Conservation (phyloP, 2,113 vertebrate species). For the Pteropus alecto region DNA sequence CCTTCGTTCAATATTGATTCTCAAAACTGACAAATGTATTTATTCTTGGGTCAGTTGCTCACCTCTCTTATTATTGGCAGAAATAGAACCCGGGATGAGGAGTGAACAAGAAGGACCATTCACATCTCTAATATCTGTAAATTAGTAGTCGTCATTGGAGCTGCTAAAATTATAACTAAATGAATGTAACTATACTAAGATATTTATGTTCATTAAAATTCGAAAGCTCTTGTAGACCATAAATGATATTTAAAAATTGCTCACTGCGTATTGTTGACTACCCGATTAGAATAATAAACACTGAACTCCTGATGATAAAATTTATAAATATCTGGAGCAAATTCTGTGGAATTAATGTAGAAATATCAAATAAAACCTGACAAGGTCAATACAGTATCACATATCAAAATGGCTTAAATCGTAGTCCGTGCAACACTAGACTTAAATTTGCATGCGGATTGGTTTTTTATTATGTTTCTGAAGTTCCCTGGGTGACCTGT, state of each 20-base stretch:
- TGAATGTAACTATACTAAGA: neutral
- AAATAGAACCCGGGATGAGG: neutral
- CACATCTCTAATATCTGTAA: neutral
- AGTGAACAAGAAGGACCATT: neutral
- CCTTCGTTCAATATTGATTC: neutral
- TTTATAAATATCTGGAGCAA: constrained; percentile 54
- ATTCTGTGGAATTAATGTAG: constrained; percentile 42
- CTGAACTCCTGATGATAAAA: neutral
- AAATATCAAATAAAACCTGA: constrained; percentile 66
- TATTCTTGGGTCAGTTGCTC: neutral
- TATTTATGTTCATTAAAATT: constrained; percentile 32
- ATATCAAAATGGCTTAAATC: constrained; percentile 67
- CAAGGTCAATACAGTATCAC: constrained; percentile 64
- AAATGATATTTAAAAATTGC: constrained; percentile 28
- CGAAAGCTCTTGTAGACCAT: constrained; percentile 28
- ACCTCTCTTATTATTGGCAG: neutral
- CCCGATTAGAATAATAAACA: constrained; percentile 41
- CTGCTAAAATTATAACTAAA: constrained; percentile 2
- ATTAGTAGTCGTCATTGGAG: neutral
- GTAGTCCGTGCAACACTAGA: constrained; percentile 58
- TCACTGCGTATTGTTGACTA: constrained; percentile 24
- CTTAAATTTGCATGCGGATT: constrained; percentile 69
- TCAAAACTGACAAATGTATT: neutral
- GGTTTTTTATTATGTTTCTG: constrained; percentile 63
- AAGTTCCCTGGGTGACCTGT: constrained; percentile 44